Evolutionary conservation across 2,888 invertebrate genomes (phyloP).

Genomic region (Plagodis dolabraria): DNA sequence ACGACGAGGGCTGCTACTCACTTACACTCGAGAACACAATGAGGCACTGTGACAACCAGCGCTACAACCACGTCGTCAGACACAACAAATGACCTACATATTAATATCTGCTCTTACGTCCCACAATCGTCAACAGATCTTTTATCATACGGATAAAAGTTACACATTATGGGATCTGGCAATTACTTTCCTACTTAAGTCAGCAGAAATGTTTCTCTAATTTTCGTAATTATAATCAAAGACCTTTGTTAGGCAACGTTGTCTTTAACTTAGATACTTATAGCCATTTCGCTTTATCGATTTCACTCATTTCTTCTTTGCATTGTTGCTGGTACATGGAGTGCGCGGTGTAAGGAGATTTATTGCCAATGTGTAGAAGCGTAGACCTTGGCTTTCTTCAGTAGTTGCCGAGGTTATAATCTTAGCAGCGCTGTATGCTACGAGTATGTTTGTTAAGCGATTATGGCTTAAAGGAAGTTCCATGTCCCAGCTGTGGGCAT

Average conservation of each 20-base stretch:
- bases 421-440: too few relatives aligned
- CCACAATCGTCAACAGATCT: constrained; percentile 7
- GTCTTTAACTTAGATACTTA: neutral
- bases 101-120: constrained; percentile 4
- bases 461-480: too few relatives aligned
- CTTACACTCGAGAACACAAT: neutral
- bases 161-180: constrained; percentile 15
- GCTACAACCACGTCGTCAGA: neutral
- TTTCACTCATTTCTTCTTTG: neutral
- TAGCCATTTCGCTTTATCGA: constrained; percentile 1
- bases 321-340: too few relatives aligned
- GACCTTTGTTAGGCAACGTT: constrained; percentile 8
- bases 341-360: too few relatives aligned
- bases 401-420: too few relatives aligned
- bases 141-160: neutral
- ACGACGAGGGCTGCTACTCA: neutral
- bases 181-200: constrained; percentile 19
- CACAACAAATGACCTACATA: neutral
- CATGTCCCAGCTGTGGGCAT: too few relatives aligned
- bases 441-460: too few relatives aligned
- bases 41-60: neutral
- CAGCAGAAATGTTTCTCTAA: constrained; percentile 13
- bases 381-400: too few relatives aligned
- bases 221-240: constrained; percentile 14
- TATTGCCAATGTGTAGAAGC: too few relatives aligned